Percentiles rank a stretch among this genome's conserved stretches.
Conservation (phyloP, 2,888 invertebrate species). For the Archaeoteleia sp. region DNA sequence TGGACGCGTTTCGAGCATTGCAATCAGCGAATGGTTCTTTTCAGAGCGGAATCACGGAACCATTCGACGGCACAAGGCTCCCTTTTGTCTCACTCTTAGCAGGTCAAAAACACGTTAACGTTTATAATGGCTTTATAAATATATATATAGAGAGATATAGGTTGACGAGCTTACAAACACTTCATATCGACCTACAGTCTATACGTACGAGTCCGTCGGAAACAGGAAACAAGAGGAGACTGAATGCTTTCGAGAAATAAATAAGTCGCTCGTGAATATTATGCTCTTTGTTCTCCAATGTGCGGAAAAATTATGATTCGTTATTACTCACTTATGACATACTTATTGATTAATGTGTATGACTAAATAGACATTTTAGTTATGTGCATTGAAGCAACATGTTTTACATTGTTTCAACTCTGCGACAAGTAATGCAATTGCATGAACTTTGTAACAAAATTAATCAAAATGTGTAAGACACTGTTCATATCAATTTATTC, state of each 20-base stretch:
- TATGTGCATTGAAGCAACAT: too few species aligned
- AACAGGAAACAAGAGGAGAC: constrained; percentile 27
- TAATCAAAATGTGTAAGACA: too few species aligned
- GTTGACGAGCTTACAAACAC: constrained; percentile 17
- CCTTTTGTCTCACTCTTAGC: constrained; percentile 38
- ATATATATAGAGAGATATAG: constrained; percentile 34
- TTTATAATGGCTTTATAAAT: constrained; percentile 35
- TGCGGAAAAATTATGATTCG: constrained; percentile 18
- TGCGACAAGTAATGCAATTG: too few species aligned
- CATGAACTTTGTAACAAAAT: too few species aligned
- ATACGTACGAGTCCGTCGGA: constrained; percentile 18
- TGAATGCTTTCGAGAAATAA: constrained; percentile 19
- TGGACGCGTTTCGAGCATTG: constrained; percentile 31
- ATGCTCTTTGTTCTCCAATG: constrained; percentile 14
- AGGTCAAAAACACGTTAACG: constrained; percentile 42
- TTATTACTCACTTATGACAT: neutral
- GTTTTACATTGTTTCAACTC: too few species aligned
- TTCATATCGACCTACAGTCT: constrained; percentile 38
- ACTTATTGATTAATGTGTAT: neutral
- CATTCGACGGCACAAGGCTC: constrained; percentile 19
- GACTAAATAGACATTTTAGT: constrained; percentile 6
- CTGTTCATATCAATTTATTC: too few species aligned
- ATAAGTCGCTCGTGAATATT: constrained; percentile 22
- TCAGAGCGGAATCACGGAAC: constrained; percentile 22
- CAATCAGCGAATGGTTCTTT: constrained; percentile 46